Conservation (phyloP, 2,113 vertebrate genomes). For the Scomber colias region DNA sequence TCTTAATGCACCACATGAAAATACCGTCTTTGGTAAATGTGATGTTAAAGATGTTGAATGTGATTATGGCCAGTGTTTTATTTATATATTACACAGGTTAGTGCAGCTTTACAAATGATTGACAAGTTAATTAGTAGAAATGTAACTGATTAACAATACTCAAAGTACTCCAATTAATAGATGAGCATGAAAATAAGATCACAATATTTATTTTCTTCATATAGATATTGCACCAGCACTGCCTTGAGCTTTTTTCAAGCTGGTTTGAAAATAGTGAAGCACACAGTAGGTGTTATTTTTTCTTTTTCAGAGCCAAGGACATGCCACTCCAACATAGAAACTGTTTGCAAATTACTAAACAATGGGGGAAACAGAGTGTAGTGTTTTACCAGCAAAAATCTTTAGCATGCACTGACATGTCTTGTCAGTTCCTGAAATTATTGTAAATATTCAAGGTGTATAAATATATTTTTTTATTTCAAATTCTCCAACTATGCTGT, state of each 20-base stretch:
- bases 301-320: too few relatives aligned
- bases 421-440: neutral
- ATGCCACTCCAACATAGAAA: too few relatives aligned
- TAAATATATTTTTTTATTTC: neutral
- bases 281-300: too few relatives aligned
- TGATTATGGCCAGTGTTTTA: neutral
- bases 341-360: too few relatives aligned
- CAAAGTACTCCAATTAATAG: too few relatives aligned
- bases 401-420: neutral
- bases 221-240: constrained; percentile 20
- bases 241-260: neutral
- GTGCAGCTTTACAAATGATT: constrained; percentile 13
- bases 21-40: neutral
- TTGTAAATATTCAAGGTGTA: neutral
- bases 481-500: neutral
- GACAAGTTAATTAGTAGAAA: constrained; percentile 6
- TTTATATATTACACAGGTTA: neutral
- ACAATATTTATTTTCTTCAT: neutral
- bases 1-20: neutral
- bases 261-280: neutral
- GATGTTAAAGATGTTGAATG: neutral
- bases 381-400: neutral
- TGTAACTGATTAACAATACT: too few relatives aligned
- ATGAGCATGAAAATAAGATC: too few relatives aligned
- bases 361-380: too few relatives aligned